Base-by-base conservation (phyloP, 1,140 invertebrate genomes). In the Subanguina moxae region DNA sequence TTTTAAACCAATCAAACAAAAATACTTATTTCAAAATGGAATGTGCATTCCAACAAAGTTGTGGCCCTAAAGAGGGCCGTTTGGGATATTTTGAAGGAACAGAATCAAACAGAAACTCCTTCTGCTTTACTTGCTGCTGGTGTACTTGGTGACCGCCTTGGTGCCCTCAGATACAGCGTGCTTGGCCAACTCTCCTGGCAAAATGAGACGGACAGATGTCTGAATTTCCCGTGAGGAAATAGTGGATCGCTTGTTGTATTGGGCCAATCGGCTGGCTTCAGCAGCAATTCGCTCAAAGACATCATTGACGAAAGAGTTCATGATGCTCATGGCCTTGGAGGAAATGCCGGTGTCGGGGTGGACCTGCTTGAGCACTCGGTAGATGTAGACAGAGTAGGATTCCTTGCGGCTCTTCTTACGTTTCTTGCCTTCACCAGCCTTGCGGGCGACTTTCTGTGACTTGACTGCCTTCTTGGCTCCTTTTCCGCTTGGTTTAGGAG, bases 271-370 rank as follows among this genome's bases (percentile, higher is more conserved):
- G 8, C 87, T 89, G 0, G 88, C 85, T 82, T 90, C 89, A 9
- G 87, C 83, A 32, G 88, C 87, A 48, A 89, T 88, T 27, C 88
- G 84, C 73, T 89, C 87, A 74, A 89, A 89, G 64, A 89, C 88
- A 74, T 89, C 88, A 62, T 86, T 85, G 30, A 88, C 87, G 81
- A 68, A 86, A 63, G 86, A 86, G 73, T 89, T 88, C 87, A 88
- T 88, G 52, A 88, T 88, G 48, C 84, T 78, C 86, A 88, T 88
- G 1, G 86, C 86, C 71, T 86, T 87, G 58, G 78, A 80, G 15
- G 85, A 85, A 63, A 86, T 82, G 11, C 84, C 84, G 52, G 83
- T 84, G 69, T 86, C 84, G 1, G 85, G 85, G 64, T 85, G 84
- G 28, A 85, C 85, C 43, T 69, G 67, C 59, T 68, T 69, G 7